phyloP scores from a whole-genome alignment of 2,113 vertebrate species.

The Myotis yumanensis region DNA sequence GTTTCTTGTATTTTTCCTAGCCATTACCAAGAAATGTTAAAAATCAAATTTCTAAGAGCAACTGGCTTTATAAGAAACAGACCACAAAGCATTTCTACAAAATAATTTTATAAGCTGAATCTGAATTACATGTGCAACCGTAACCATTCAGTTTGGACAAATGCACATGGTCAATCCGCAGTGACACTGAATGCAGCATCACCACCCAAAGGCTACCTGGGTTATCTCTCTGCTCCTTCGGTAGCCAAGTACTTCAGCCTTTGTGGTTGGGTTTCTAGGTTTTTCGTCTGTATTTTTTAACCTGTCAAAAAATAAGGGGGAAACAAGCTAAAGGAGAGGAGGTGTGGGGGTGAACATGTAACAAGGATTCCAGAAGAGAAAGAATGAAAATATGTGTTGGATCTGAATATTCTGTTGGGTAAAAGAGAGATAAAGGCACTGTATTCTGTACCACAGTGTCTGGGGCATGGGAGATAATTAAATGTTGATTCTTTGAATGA shows the following conservation, averaged over 20 bases:
- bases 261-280: not conserved
- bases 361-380: not conserved
- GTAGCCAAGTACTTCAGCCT: constrained; percentile 9
- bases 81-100: constrained; percentile 16
- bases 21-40: not conserved
- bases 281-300: not conserved
- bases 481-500: not conserved
- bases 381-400: not conserved
- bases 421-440: not conserved
- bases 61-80: constrained; percentile 27
- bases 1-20: not conserved
- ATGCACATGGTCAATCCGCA: constrained; percentile 25
- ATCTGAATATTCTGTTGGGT: not conserved
- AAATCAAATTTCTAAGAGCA: constrained; percentile 38
- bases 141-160: constrained; percentile 55
- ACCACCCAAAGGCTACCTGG: not conserved
- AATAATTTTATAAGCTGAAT: constrained; percentile 11
- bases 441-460: not conserved
- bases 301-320: not conserved
- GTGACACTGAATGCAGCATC: not conserved
- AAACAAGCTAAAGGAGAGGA: not conserved
- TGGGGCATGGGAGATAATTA: not conserved
- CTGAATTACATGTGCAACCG: not conserved
- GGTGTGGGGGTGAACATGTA: not conserved
- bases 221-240: not conserved